A percentile compares a stretch with the other conserved stretches of the same genome.
Evolutionary conservation across 2,797 vertebrate genomes (phyloP).

Genomic region (Sparidentex hasta): DNA sequence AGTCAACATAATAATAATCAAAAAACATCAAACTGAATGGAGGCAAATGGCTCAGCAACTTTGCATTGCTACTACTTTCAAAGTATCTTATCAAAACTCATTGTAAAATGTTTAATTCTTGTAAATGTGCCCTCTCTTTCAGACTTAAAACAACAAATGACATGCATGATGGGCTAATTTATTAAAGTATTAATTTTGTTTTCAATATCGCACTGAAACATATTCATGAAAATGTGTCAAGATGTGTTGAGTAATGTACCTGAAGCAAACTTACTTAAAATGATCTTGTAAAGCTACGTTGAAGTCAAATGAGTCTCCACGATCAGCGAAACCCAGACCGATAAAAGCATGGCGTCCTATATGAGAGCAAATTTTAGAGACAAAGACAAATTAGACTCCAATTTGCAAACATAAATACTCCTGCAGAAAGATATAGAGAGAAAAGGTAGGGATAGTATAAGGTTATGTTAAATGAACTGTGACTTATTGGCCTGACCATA

Average conservation of each 20-base stretch:
- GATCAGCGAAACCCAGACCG: conserved; percentile 94
- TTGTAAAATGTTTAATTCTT: neutral
- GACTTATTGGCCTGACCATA: no score
- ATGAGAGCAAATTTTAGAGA: neutral
- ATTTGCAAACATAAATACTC: neutral
- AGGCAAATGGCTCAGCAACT: neutral
- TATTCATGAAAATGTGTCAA: neutral
- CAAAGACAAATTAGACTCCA: neutral
- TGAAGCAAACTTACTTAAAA: conserved; percentile 92
- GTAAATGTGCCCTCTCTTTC: neutral
- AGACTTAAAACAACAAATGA: neutral
- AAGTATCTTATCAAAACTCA: neutral
- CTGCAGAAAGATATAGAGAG: neutral
- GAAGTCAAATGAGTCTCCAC: conserved; percentile 99
- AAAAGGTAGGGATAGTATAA: neutral
- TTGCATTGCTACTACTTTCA: neutral
- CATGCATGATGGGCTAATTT: no score
- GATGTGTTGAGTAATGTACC: neutral
- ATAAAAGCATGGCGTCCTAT: conserved; percentile 96
- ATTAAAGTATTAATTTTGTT: neutral
- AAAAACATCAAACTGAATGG: neutral
- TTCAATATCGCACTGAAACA: neutral
- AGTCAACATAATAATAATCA: neutral
- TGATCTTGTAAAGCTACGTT: conserved; percentile 98
- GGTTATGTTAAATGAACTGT: neutral